Evolutionary conservation across 2,113 vertebrate species (phyloP).

Genomic region (Catharus fuscescens): DNA sequence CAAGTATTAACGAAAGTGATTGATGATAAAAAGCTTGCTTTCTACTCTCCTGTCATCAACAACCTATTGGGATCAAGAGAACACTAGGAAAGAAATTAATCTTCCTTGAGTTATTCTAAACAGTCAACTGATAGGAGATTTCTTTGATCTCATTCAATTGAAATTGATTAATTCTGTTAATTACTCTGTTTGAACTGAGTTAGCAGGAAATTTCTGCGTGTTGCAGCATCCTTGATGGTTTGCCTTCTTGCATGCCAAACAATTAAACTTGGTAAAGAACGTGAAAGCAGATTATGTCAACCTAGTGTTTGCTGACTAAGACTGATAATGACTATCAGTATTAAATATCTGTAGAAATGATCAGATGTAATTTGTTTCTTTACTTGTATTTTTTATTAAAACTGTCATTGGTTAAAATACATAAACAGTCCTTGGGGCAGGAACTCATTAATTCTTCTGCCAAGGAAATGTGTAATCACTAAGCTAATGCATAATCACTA

Average conservation of each 20-base stretch:
- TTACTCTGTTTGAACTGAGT: constrained; percentile 56
- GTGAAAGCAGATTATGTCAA: background rate
- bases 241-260: background rate
- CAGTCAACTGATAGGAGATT: constrained; percentile 35
- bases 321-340: background rate
- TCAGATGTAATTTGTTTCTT: constrained; percentile 24
- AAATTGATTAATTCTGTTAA: constrained; percentile 65
- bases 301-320: background rate
- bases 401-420: background rate
- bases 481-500: background rate
- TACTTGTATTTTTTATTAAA: constrained; percentile 11
- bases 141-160: constrained; percentile 60
- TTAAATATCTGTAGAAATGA: constrained; percentile 13
- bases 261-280: background rate
- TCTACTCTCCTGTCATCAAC: constrained; percentile 27
- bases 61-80: constrained; percentile 52
- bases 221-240: constrained; percentile 21
- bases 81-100: constrained; percentile 43
- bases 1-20: background rate
- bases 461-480: background rate
- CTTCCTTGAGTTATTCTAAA: constrained; percentile 49
- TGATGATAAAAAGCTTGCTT: constrained; percentile 50
- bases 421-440: constrained; percentile 5
- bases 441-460: background rate
- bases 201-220: constrained; percentile 28